Evolutionary conservation across 1,140 invertebrate species (phyloP), one percentile per base, ranked within the genome.

Genomic region (Tetranychus urticae): DNA sequence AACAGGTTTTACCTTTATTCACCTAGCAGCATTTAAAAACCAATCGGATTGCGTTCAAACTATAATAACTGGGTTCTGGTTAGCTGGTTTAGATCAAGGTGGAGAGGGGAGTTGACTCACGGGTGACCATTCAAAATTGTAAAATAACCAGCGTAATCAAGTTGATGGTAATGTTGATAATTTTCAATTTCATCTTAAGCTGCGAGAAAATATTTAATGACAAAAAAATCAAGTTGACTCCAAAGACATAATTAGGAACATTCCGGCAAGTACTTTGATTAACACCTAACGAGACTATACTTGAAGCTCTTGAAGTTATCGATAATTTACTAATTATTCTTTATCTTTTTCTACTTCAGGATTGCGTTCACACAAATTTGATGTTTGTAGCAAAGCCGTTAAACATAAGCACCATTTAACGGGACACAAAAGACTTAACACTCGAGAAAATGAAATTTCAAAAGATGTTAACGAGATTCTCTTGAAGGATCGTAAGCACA

Each of bases 351-450:
- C 23, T 23, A 23, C 23, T 23, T 23, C 23, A 99, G 94, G 94
- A 76, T 89, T 94, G 75, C 81, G 96, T 63, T 96, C 96, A 48
- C 92, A 98, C 77, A 91, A 93, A 75, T 99, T 96, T 76, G 81
- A 91, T 71, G 83, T 93, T 67, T 99, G 96, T 74, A 79, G 83
- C n/a, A 99, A 96, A 74, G 94, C 96, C 56, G 99, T 99, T 79
- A 99, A 99, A 74, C 96, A 99, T 78, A 99, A 99, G 77, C 96
- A 99, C 73, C 96, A 99, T 71, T 78, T 98, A 65, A 97, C 93
- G 39, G 96, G 99, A 75, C 96, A 99, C 77, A 91, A 93, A 72
- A 82, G 96, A 64, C 78, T 99, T 59, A 96, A 99, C 77, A 94
- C 85, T 58, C 96, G 96, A n/a, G 47, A 75, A 65, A 74, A 74